phyloP scores from a whole-genome alignment of 1,140 invertebrate genomes.

The Dendroctonus valens region DNA sequence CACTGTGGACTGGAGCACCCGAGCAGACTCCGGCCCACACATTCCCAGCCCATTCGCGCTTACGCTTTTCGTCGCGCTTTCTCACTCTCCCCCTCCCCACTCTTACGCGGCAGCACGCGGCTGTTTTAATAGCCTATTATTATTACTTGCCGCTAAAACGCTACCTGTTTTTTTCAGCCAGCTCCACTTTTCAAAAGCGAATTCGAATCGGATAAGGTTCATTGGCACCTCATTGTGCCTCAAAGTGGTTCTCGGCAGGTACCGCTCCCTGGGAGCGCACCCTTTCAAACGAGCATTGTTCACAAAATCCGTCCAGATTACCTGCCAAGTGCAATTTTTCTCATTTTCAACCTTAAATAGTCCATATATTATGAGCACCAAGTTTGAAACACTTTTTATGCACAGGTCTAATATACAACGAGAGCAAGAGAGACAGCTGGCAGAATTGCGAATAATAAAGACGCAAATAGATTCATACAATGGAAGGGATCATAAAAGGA shows the following conservation, averaged over 20 bases:
- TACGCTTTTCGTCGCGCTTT: conserved; percentile 38
- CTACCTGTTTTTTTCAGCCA: conserved; percentile 46
- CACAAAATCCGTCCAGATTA: no score
- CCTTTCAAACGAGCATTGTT: background rate
- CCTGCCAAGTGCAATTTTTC: no score
- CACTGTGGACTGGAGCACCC: conserved; percentile 46
- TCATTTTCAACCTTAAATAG: no score
- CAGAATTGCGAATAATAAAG: conserved; percentile 33
- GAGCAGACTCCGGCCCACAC: conserved; percentile 49
- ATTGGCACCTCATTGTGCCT: no score
- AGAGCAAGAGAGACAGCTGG: conserved; percentile 14
- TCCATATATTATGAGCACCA: no score
- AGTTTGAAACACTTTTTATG: background rate
- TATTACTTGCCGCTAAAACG: conserved; percentile 43
- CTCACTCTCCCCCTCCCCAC: conserved; percentile 40
- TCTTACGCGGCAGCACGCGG: conserved; percentile 26
- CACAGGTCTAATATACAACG: background rate
- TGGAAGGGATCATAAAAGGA: conserved; percentile 48
- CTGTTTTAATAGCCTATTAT: conserved; percentile 48
- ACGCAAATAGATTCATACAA: conserved; percentile 35
- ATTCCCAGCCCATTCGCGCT: conserved; percentile 49
- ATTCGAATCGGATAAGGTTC: conserved; percentile 24
- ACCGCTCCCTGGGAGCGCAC: no score
- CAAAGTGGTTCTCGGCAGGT: no score
- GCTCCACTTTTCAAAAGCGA: conserved; percentile 24